These are phyloP conservation scores for Drosophila kanapiae DNA, from an alignment of 1,140 invertebrate genomes.

Conservation along the genomic window DNA sequence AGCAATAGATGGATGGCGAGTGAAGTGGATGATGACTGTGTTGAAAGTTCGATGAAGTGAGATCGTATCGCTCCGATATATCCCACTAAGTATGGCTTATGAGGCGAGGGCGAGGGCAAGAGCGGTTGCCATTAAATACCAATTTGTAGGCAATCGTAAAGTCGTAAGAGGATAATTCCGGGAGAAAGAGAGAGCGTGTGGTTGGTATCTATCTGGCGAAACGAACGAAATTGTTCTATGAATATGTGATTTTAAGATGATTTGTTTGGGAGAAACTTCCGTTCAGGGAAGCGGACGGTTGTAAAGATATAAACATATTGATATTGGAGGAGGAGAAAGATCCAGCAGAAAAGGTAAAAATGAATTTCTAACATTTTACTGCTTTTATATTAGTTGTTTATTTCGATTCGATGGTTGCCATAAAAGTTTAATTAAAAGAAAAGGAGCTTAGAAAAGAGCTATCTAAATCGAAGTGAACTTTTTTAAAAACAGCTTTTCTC, in stretches of 20 bases:
- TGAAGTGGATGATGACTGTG: constrained; percentile 51
- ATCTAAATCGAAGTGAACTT: no score
- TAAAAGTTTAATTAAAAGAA: not conserved
- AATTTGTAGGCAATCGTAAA: constrained; percentile 67
- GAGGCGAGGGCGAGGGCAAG: constrained; percentile 1
- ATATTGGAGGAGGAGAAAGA: constrained; percentile 1
- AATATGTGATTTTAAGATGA: constrained; percentile 39
- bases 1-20: constrained; percentile 60
- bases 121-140: constrained; percentile 58
- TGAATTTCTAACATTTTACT: constrained; percentile 6
- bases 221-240: constrained; percentile 45
- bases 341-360: not conserved
- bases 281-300: not conserved
- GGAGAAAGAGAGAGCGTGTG: not conserved
- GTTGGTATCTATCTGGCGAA: not conserved
- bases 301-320: constrained; percentile 17
- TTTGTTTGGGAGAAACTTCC: constrained; percentile 29
- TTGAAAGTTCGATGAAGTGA: constrained; percentile 80
- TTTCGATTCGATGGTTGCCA: not conserved
- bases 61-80: constrained; percentile 58
- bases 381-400: constrained; percentile 7
- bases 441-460: not conserved
- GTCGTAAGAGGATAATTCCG: constrained; percentile 44
- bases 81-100: constrained; percentile 28
- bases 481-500: no score